Conservation (phyloP, 2,797 vertebrate species). For the Sebastes paucispinis region DNA sequence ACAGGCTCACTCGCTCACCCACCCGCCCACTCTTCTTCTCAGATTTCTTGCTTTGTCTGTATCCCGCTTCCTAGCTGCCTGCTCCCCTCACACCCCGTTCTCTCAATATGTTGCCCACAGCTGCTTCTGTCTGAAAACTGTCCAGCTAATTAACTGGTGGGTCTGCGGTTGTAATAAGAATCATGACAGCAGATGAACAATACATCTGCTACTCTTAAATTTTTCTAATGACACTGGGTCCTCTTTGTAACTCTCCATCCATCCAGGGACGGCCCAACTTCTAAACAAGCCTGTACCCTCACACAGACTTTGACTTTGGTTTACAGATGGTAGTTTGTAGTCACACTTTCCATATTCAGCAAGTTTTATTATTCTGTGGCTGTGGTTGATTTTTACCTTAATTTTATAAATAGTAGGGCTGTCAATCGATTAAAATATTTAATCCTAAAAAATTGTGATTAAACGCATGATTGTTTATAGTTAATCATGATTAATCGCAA, state of each 20-base stretch:
- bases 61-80: conserved; percentile 41
- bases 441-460: too few relatives aligned
- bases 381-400: background rate
- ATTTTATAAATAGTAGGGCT: background rate
- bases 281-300: conserved; percentile 10
- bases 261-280: conserved; percentile 27
- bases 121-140: conserved; percentile 79
- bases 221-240: conserved; percentile 59
- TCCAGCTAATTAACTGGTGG: conserved; percentile 79
- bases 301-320: conserved; percentile 43
- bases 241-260: conserved; percentile 32
- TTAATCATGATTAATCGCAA: too few relatives aligned
- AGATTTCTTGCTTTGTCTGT: conserved; percentile 46
- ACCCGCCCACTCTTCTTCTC: conserved; percentile 47
- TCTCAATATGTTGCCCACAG: conserved; percentile 80
- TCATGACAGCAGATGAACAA: conserved; percentile 77
- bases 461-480: too few relatives aligned
- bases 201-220: conserved; percentile 75
- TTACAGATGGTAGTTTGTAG: conserved; percentile 13
- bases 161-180: conserved; percentile 72
- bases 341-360: background rate
- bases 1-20: conserved; percentile 32
- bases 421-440: too few relatives aligned
- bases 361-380: background rate
- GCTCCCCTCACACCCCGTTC: conserved; percentile 60